phyloP scores from a whole-genome alignment of 2,797 vertebrate genomes.

The Mallotus villosus region DNA sequence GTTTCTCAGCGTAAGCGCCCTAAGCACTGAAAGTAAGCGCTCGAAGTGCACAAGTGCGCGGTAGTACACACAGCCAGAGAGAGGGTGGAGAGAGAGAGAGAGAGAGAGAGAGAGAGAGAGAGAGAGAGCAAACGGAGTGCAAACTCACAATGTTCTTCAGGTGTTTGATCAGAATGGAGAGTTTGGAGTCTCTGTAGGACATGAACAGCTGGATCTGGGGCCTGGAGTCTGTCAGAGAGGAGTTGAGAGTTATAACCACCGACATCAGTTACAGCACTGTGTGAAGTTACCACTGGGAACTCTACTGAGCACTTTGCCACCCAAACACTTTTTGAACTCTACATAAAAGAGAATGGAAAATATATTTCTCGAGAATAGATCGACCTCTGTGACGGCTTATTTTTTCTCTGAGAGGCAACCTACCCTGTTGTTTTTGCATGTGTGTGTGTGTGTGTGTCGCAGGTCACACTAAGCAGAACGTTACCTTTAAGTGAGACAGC shows the following conservation, averaged over 20 bases:
- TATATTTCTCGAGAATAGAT: too few relatives aligned
- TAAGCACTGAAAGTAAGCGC: too few relatives aligned
- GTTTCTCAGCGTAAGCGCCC: too few relatives aligned
- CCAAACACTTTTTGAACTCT: too few relatives aligned
- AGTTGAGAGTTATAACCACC: background rate
- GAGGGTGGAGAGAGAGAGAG: background rate
- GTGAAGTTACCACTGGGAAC: too few relatives aligned
- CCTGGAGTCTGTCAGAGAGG: slow-evolving; percentile 45
- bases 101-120: background rate
- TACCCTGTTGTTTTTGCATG: too few relatives aligned
- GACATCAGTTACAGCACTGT: background rate
- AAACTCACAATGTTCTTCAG: slow-evolving; percentile 81
- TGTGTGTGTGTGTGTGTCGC: too few relatives aligned
- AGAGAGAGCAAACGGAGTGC: background rate
- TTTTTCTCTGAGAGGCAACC: too few relatives aligned
- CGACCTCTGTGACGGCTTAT: too few relatives aligned
- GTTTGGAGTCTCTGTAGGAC: slow-evolving; percentile 60
- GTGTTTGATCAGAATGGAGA: slow-evolving; percentile 81
- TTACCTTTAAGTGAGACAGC: slow-evolving; percentile 53
- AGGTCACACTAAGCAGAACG: background rate
- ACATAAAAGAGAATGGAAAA: too few relatives aligned
- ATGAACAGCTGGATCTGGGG: slow-evolving; percentile 78
- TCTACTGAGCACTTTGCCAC: background rate
- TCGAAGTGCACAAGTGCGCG: too few relatives aligned
- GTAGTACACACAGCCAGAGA: background rate